Evolutionary conservation across 2,888 invertebrate genomes (phyloP), one percentile per base, ranked within the genome.

Genomic region (Cephus spinipes): DNA sequence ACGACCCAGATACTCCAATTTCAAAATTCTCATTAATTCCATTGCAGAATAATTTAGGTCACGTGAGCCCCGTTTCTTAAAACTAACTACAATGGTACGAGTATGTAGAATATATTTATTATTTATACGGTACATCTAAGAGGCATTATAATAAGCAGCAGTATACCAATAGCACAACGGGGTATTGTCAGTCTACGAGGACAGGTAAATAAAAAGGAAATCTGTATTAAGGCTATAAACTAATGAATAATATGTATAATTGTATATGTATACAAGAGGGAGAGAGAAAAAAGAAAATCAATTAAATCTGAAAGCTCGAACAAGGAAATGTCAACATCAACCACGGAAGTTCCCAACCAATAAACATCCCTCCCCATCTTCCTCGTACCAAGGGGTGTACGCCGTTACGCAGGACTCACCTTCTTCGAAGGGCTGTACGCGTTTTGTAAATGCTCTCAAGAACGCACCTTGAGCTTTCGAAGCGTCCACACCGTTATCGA

Each of bases 391-490:
- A 23, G 23, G 55, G 23, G 23, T 23, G 55, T 55, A 9, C 23
- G 23, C 55, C 55, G 71, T 79, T 74, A 69, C 80, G 77, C 74
- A 77, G 81, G 80, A 89, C 90, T 90, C 87, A 90, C 90, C 90
- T 89, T 90, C 90, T 84, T 90, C 90, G 85, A 89, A 86, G 85
- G 90, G 90, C 83, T 90, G 90, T 81, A 89, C 89, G 80, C 90
- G 87, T 79, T 90, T 90, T 69, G 90, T 89, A 77, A 90, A 90
- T 79, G 90, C 90, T 82, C 88, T 87, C 84, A 90, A 88, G 86
- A 90, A 90, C 75, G 86, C 89, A 78, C 89, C 89, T 36, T 87
- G 87, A 79, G 89, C 83, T 85, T 90, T 89, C 77, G 87, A 83
- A 81, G 89, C 82, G 80, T 88, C 89, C 81, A 87, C 84, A 83